Evolutionary conservation across 2,888 invertebrate genomes (phyloP), one percentile per base, ranked within the genome.

Genomic region (Pammene aurita): DNA sequence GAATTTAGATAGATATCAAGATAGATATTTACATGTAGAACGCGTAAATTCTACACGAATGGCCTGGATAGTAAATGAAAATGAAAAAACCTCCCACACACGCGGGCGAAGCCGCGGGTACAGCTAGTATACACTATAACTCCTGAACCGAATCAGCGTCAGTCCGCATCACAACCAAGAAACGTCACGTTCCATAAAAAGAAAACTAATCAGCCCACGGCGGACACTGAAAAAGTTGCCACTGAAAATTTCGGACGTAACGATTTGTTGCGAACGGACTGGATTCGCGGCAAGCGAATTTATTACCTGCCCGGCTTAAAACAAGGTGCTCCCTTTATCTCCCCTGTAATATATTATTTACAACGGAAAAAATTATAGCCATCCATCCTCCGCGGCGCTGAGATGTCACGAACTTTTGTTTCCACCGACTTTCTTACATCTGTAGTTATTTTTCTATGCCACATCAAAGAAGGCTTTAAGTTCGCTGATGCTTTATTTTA

Each of bases 201-300:
- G 16, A 65, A 46, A 69, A 65, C 64, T 58, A 65, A 65, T 69
- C 68, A 46, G 41, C 64, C 55, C 72, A 70, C 76, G 76, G 76
- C 75, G 79, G 84, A 83, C 84, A 81, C 75, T 84, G 82, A 84
- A 84, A 84, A 84, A 84, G 81, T 79, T 78, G 78, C 77, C 77
- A 78, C 79, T 78, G 80, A 80, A 83, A 83, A 82, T 83, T 82
- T 78, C 73, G 80, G 83, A 80, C 83, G 76, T 76, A 74, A 75
- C 81, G 80, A 84, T 84, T 84, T 84, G 84, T 84, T 80, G 77
- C 75, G 56, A 71, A 68, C 58, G 62, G 26, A 54, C 71, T 60
- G 64, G 67, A 55, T 65, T 64, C 60, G 68, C 67, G 65, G 67
- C 71, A 57, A 71, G 63, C 48, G 41, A 60, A 71, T 71, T 71